Conservation (phyloP, 2,113 vertebrate species). For the Epinephelus moara region DNA sequence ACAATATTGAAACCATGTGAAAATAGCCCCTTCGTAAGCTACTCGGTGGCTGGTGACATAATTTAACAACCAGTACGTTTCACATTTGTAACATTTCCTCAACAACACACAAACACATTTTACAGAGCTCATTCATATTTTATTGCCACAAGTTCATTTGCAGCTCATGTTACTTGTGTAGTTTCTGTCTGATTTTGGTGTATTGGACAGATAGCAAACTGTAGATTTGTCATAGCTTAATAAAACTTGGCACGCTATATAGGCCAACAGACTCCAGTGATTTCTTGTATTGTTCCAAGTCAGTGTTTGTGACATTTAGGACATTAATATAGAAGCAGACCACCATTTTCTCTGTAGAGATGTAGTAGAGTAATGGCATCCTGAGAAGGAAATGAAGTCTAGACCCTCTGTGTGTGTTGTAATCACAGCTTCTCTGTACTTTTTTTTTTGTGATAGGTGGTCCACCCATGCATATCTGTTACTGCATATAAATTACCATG, state of each 20-base stretch:
- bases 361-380: too few species aligned
- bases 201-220: background rate
- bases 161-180: background rate
- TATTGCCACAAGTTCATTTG: background rate
- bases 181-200: background rate
- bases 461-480: too few species aligned
- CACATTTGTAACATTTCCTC: constrained; percentile 2
- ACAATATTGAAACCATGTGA: constrained; percentile 35
- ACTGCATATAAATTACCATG: too few species aligned
- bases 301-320: too few species aligned
- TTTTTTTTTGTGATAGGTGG: too few species aligned
- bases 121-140: background rate
- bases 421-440: too few species aligned
- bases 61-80: constrained; percentile 14
- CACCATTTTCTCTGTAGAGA: too few species aligned
- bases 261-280: too few species aligned
- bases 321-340: too few species aligned
- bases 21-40: constrained; percentile 15
- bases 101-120: background rate
- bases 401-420: too few species aligned
- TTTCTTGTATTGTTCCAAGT: too few species aligned
- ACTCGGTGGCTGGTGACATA: constrained; percentile 8
- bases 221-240: background rate
- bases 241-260: background rate
- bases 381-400: too few species aligned